phyloP scores from a whole-genome alignment of 2,888 invertebrate genomes.

The Ennomos erosarius region DNA sequence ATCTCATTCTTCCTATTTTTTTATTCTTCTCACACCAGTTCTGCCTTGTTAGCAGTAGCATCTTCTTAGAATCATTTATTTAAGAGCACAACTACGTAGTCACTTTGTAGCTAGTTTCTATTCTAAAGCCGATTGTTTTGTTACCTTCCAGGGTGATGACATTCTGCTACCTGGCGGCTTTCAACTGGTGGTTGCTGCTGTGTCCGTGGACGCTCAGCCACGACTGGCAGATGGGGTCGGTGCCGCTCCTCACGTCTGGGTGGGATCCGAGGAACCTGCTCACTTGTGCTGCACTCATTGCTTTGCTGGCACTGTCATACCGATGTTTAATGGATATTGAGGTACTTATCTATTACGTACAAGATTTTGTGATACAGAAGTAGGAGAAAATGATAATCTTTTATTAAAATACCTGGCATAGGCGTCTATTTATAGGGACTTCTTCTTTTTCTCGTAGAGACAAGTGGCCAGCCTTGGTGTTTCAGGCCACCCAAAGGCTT shows the following conservation, averaged over 20 bases:
- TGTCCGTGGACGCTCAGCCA: slow-evolving; percentile 92
- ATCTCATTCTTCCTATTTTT: too few species aligned
- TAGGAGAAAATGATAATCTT: not conserved
- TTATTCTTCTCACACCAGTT: too few species aligned
- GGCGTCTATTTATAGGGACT: too few species aligned
- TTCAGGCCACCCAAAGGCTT: too few species aligned
- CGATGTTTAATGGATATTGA: slow-evolving; percentile 88
- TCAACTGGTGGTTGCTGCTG: slow-evolving; percentile 94
- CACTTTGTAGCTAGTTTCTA: too few species aligned
- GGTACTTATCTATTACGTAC: slow-evolving; percentile 63
- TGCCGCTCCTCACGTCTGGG: slow-evolving; percentile 88
- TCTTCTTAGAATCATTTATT: too few species aligned
- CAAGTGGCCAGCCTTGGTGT: too few species aligned
- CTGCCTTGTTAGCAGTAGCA: too few species aligned
- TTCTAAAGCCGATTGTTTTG: not conserved
- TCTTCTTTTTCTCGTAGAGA: too few species aligned
- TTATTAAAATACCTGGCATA: not conserved
- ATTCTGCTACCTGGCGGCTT: slow-evolving; percentile 92
- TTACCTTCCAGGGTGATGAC: slow-evolving; percentile 88
- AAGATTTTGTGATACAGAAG: too few species aligned
- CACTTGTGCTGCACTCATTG: slow-evolving; percentile 88
- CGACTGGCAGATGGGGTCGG: slow-evolving; percentile 96
- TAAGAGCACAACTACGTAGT: too few species aligned
- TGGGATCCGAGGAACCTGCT: slow-evolving; percentile 91
- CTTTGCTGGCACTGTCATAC: slow-evolving; percentile 86